Conservation (phyloP, 2,888 invertebrate species). For the Hirtodrosophila trivittata region DNA sequence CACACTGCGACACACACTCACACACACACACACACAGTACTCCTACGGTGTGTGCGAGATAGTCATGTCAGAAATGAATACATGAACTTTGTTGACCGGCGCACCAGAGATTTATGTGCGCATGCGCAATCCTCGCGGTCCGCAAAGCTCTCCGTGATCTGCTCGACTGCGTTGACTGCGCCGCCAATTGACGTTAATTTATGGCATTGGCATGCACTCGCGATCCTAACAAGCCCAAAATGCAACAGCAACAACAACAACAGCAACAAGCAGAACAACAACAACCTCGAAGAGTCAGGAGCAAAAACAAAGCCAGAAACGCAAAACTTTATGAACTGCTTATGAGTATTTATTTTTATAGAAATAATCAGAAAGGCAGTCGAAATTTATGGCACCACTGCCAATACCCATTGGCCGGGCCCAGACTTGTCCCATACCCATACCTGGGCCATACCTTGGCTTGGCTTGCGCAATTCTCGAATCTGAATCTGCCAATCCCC, state of each 20-base stretch:
- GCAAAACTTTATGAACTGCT: slow-evolving; percentile 72
- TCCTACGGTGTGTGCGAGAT: slow-evolving; percentile 31
- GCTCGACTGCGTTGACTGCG: slow-evolving; percentile 33
- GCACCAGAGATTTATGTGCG: slow-evolving; percentile 73
- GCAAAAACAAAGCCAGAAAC: slow-evolving; percentile 50
- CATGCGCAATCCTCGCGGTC: slow-evolving; percentile 56
- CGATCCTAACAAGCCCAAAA: slow-evolving; percentile 61
- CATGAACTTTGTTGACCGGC: slow-evolving; percentile 75
- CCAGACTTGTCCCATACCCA: background rate
- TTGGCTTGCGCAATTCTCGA: slow-evolving; percentile 24
- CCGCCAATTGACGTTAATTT: slow-evolving; percentile 79
- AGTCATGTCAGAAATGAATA: slow-evolving; percentile 77
- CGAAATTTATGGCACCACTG: slow-evolving; percentile 69
- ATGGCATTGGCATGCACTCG: slow-evolving; percentile 70
- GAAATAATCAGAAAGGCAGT: slow-evolving; percentile 71
- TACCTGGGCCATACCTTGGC: background rate
- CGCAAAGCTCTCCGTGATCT: slow-evolving; percentile 38
- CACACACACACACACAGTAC: slow-evolving; percentile 9
- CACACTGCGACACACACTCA: background rate
- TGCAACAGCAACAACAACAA: slow-evolving; percentile 28
- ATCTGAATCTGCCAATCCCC: background rate
- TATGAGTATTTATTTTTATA: slow-evolving; percentile 78
- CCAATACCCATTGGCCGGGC: too few species aligned
- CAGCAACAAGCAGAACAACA: slow-evolving; percentile 4
- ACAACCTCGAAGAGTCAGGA: slow-evolving; percentile 9